phyloP scores from a whole-genome alignment of 2,888 invertebrate genomes.

The Acanthopleura granulata region DNA sequence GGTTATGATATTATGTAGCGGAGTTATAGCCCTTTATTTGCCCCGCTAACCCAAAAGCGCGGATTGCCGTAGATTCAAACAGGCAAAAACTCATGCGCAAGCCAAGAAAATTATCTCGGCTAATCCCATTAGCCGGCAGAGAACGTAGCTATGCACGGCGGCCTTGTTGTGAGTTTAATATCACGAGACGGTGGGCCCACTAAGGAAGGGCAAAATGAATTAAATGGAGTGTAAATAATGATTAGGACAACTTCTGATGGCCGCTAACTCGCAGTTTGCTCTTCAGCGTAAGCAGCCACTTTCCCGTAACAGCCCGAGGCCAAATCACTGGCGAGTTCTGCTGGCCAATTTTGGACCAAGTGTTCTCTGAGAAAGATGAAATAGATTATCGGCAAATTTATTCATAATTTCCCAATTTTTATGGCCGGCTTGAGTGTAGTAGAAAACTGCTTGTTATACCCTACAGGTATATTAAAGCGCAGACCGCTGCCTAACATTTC shows the following conservation, averaged over 20 bases:
- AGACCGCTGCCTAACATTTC: neutral
- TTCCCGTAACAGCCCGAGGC: neutral
- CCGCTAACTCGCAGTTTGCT: neutral
- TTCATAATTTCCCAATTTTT: conserved; percentile 16
- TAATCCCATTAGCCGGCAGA: too few relatives aligned
- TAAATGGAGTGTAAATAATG: conserved; percentile 16
- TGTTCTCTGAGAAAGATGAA: neutral
- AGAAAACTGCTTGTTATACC: neutral
- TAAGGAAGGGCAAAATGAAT: conserved; percentile 5
- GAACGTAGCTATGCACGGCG: too few relatives aligned
- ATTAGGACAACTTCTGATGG: neutral
- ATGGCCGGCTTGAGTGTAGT: too few relatives aligned
- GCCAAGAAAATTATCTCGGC: too few relatives aligned
- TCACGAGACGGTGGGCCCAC: neutral
- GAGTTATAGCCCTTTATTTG: too few relatives aligned
- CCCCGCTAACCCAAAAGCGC: too few relatives aligned
- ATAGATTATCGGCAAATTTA: conserved; percentile 14
- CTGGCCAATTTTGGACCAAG: neutral
- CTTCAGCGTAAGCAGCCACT: neutral
- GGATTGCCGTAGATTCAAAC: too few relatives aligned
- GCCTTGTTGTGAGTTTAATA: neutral
- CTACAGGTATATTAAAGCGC: neutral
- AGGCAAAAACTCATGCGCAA: too few relatives aligned
- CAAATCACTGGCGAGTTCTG: neutral
- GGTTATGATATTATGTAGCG: neutral